Conservation (phyloP, 2,113 vertebrate species). For the Zapornia atra region DNA sequence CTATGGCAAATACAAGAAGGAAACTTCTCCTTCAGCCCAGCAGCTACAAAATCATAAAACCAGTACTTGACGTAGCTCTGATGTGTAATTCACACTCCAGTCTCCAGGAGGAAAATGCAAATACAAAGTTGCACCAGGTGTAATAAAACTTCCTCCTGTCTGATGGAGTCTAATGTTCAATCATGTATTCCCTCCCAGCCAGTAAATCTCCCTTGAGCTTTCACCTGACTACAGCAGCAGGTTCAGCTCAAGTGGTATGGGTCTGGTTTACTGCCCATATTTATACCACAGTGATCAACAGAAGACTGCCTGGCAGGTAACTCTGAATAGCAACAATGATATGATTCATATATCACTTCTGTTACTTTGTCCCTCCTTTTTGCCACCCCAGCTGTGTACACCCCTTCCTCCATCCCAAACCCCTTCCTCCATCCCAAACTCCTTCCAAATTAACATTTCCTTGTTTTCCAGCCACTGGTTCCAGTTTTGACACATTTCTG, state of each 20-base stretch:
- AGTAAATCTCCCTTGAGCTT: not conserved
- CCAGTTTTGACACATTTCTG: not conserved
- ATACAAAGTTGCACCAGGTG: not conserved
- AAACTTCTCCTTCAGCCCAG: not conserved
- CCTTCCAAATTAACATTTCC: not conserved
- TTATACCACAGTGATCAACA: not conserved
- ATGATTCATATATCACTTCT: not conserved
- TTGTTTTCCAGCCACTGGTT: not conserved
- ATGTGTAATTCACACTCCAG: not conserved
- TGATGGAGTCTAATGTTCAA: not conserved
- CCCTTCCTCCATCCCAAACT: not conserved
- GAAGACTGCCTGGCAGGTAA: not conserved
- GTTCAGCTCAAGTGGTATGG: fast-evolving
- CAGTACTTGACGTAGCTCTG: not conserved
- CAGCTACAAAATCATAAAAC: not conserved
- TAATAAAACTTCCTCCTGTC: not conserved
- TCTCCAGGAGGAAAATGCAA: not conserved
- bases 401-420: not conserved
- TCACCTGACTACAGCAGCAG: not conserved
- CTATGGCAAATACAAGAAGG: not conserved
- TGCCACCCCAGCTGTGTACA: not conserved
- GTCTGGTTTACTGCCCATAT: not conserved
- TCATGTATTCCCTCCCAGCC: not conserved
- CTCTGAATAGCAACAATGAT: fast-evolving
- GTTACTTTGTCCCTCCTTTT: not conserved